These are phyloP conservation scores for Encarsia formosa DNA, from an alignment of 2,888 invertebrate species.

Conservation along the genomic window DNA sequence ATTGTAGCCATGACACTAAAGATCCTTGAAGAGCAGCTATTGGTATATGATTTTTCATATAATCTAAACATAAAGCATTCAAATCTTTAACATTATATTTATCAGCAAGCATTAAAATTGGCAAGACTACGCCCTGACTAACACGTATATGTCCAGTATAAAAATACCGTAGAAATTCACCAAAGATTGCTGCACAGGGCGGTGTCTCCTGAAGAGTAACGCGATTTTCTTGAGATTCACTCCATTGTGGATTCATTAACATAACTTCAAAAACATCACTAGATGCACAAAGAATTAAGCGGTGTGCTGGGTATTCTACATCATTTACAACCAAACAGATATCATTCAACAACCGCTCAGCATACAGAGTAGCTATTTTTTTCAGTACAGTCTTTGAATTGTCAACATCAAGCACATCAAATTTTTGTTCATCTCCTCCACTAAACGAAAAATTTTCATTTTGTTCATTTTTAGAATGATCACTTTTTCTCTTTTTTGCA, in stretches of 20 bases:
- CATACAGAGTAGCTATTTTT: slow-evolving; percentile 79
- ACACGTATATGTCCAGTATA: slow-evolving; percentile 89
- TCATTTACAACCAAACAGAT: slow-evolving; percentile 79
- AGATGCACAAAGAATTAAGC: slow-evolving; percentile 86
- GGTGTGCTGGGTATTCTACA: slow-evolving; percentile 79
- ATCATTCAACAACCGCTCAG: slow-evolving; percentile 85
- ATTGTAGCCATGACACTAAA: slow-evolving; percentile 87
- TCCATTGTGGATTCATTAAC: slow-evolving; percentile 92
- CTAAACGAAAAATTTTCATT: background rate
- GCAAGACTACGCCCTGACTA: slow-evolving; percentile 78
- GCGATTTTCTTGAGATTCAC: slow-evolving; percentile 79
- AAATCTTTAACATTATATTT: slow-evolving; percentile 93
- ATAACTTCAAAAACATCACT: slow-evolving; percentile 94
- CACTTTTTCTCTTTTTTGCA: too few species aligned
- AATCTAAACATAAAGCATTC: slow-evolving; percentile 75
- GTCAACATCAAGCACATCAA: slow-evolving; percentile 63
- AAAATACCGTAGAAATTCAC: slow-evolving; percentile 81
- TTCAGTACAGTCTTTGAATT: slow-evolving; percentile 77
- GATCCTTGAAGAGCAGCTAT: slow-evolving; percentile 78
- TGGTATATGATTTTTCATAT: slow-evolving; percentile 84
- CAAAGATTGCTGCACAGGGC: slow-evolving; percentile 79
- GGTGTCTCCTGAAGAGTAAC: slow-evolving; percentile 84
- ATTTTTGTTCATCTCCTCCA: background rate
- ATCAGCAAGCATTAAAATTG: slow-evolving; percentile 84
- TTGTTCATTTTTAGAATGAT: too few species aligned